A percentile compares a stretch with the other conserved stretches of the same genome.
Evolutionary conservation across 2,888 invertebrate genomes (phyloP).

Genomic region (Brenthis daphne): DNA sequence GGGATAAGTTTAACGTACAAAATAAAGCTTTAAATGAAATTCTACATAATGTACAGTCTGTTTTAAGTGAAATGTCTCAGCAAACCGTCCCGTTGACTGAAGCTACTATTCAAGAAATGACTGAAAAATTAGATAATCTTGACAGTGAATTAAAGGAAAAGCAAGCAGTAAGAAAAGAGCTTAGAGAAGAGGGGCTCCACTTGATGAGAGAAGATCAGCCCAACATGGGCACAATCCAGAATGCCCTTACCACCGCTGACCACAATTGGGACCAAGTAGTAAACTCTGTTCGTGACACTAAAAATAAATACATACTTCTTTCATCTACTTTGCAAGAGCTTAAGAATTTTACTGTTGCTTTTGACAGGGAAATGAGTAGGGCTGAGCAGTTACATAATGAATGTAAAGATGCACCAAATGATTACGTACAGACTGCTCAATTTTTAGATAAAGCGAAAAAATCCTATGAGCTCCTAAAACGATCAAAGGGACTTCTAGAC

Average conservation of each 20-base stretch:
- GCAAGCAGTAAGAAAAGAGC: conserved; percentile 84
- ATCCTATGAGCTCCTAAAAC: conserved; percentile 87
- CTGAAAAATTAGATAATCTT: conserved; percentile 79
- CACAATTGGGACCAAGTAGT: conserved; percentile 91
- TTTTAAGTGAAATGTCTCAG: conserved; percentile 81
- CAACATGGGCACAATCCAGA: conserved; percentile 90
- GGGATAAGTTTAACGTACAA: conserved; percentile 89
- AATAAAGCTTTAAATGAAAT: conserved; percentile 87
- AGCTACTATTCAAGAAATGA: conserved; percentile 73
- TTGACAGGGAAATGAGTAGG: conserved; percentile 86
- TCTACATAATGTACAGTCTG: conserved; percentile 82
- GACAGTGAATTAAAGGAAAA: conserved; percentile 82
- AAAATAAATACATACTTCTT: conserved; percentile 87
- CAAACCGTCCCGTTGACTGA: conserved; percentile 73
- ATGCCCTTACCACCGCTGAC: conserved; percentile 88
- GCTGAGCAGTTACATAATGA: conserved; percentile 85
- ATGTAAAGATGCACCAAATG: conserved; percentile 86
- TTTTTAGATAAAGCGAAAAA: conserved; percentile 89
- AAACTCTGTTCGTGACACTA: conserved; percentile 87
- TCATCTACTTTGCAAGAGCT: conserved; percentile 89
- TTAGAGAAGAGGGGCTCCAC: conserved; percentile 90
- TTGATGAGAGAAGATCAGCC: conserved; percentile 91
- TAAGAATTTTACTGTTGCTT: conserved; percentile 86
- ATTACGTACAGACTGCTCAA: conserved; percentile 87
- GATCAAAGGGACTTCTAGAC: conserved; percentile 88